Evolutionary conservation across 2,888 invertebrate species (phyloP), one percentile per base, ranked within the genome.

Genomic region (Schrankia costaestrigalis): DNA sequence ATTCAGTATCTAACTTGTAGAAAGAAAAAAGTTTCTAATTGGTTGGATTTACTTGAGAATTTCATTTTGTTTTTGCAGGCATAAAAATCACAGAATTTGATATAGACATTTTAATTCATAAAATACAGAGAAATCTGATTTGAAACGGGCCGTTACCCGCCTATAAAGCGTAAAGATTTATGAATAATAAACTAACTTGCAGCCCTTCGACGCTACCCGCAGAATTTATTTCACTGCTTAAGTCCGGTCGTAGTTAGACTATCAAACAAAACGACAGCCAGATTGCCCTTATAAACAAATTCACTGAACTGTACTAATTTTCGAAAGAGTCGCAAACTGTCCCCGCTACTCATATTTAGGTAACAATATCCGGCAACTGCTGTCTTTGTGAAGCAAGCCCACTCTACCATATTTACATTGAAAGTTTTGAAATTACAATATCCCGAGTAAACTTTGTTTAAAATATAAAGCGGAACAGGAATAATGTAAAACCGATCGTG

Each of bases 401-500:
- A 57, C 61, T 52, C 41, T 53, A 54, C 46, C 48, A 63, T 70
- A 70, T 73, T 72, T 73, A 74, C 69, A 71, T 63, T 65, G 58
- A 69, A 75, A 75, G 69, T 76, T 75, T 31, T 33, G 48, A 61
- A 59, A 62, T 61, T 61, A 59, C 60, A 63, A 63, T 64, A 65
- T 57, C 60, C 49, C 45, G 37, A 37, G 41, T 29, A 34, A 75
- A 74, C 56, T 74, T 72, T 66, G 67, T 65, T 64, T 66, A 63
- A 69, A 72, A 67, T 71, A 59, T 63, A 63, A 70, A 65, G 67
- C 58, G 59, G 54, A 46, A 45, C 60, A 56, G 60, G 53, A 71
- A 65, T 72, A 68, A 74, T 65, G 61, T 56, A 63, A 65, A 72
- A 67, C 70, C 56, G 59, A 68, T 63, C 63, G 59, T 57, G 71